A percentile compares a stretch with the other conserved stretches of the same genome.
phyloP scores from a whole-genome alignment of 1,140 invertebrate species.

The Sogatella furcifera region DNA sequence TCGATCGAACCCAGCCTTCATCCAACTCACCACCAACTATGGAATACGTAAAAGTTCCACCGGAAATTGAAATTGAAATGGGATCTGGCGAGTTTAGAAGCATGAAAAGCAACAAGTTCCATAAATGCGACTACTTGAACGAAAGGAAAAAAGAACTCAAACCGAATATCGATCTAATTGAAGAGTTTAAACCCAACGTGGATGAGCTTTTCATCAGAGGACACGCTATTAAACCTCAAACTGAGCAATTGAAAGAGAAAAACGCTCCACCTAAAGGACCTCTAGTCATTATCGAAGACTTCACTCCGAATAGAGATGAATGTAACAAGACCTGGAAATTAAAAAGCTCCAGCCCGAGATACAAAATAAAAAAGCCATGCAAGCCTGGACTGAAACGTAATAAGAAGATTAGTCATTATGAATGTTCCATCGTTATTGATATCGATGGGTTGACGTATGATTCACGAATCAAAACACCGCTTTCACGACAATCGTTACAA shows the following conservation, averaged over 20 bases:
- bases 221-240: too few relatives aligned
- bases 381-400: background rate
- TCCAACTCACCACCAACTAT: background rate
- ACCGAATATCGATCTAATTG: background rate
- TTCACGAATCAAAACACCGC: background rate
- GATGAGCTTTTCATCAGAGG: background rate
- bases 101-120: background rate
- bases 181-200: background rate
- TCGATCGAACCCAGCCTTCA: background rate
- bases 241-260: background rate
- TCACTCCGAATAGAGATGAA: background rate
- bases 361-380: background rate
- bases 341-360: background rate
- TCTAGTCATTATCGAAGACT: background rate
- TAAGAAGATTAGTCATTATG: background rate
- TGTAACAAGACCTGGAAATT: background rate
- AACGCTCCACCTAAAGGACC: background rate
- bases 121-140: background rate
- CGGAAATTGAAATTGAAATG: background rate
- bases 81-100: background rate
- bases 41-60: background rate
- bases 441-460: background rate
- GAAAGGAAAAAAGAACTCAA: background rate
- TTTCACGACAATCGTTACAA: too few relatives aligned
- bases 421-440: background rate